phyloP scores from a whole-genome alignment of 2,797 vertebrate genomes.

The Arctocebus calabarensis region DNA sequence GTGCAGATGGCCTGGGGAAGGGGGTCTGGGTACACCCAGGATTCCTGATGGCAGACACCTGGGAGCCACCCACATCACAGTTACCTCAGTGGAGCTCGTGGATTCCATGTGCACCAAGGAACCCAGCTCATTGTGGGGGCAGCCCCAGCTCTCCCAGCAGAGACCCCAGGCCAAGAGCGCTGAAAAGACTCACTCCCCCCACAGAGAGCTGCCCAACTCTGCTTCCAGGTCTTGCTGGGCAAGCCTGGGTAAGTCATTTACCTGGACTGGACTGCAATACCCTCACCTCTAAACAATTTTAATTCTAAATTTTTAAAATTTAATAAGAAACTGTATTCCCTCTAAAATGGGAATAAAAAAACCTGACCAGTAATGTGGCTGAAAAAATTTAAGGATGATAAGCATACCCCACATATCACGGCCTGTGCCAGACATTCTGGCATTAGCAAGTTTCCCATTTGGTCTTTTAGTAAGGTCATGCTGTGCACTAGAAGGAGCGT shows the following conservation, averaged over 20 bases:
- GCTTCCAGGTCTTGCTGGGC: neutral
- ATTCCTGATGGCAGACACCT: neutral
- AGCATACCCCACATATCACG: neutral
- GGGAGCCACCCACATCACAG: neutral
- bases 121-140: no score
- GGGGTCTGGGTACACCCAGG: neutral
- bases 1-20: neutral
- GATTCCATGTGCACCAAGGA: accelerated
- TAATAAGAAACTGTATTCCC: no score
- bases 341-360: neutral
- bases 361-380: neutral
- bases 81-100: accelerated
- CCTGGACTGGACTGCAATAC: neutral
- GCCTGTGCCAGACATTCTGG: neutral
- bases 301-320: no score
- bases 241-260: neutral
- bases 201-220: neutral
- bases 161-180: neutral
- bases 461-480: no score
- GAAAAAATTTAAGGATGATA: neutral
- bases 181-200: neutral
- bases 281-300: neutral
- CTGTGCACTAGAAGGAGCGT: neutral
- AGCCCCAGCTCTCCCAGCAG: neutral
- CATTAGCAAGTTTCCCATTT: neutral